A percentile compares a stretch with the other conserved stretches of the same genome.
Conservation (phyloP, 2,888 invertebrate genomes). For the Maniola hyperantus region DNA sequence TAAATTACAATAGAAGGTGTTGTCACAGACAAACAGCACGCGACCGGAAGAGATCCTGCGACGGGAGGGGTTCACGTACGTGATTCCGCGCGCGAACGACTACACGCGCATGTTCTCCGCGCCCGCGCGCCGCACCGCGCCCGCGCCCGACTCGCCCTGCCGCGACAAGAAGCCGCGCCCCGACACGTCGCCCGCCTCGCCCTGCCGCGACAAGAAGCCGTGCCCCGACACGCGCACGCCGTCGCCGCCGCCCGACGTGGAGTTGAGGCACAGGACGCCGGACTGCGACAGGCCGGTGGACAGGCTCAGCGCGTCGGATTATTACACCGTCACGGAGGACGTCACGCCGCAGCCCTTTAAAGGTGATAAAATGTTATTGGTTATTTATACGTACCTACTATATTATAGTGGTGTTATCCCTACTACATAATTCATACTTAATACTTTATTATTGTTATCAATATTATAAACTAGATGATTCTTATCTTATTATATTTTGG, state of each 20-base stretch:
- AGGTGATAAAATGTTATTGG: constrained; percentile 52
- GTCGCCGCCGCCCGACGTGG: constrained; percentile 49
- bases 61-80: constrained; percentile 80
- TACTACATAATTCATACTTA: too few relatives aligned
- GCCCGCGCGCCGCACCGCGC: constrained; percentile 68
- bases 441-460: too few relatives aligned
- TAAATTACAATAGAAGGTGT: not conserved
- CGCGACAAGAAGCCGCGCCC: constrained; percentile 75
- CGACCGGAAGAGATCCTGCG: constrained; percentile 68
- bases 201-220: constrained; percentile 74
- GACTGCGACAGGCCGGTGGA: constrained; percentile 53
- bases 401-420: too few relatives aligned
- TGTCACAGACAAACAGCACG: constrained; percentile 46
- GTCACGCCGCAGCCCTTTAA: constrained; percentile 78
- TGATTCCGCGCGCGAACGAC: constrained; percentile 82
- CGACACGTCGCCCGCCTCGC: constrained; percentile 72
- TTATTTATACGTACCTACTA: not conserved
- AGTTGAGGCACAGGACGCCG: constrained; percentile 56
- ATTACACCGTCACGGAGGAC: constrained; percentile 75
- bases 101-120: constrained; percentile 80
- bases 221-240: constrained; percentile 48
- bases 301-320: constrained; percentile 76
- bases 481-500: too few relatives aligned
- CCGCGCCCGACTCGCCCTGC: constrained; percentile 72
- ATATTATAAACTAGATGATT: too few relatives aligned